These are phyloP conservation scores for Arctia plantaginis DNA, from an alignment of 2,888 invertebrate genomes.

Conservation along the genomic window DNA sequence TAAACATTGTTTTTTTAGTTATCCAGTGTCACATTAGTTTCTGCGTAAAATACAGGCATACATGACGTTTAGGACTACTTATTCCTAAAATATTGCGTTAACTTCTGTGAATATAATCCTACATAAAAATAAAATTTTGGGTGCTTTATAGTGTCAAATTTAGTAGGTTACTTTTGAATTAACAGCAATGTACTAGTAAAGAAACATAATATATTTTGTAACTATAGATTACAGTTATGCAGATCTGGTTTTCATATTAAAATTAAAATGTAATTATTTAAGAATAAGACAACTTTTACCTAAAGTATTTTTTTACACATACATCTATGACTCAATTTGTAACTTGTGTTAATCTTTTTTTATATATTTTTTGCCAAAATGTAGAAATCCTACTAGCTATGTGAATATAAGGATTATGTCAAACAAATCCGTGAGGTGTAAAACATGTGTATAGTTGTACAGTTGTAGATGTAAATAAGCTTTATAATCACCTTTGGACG, in stretches of 20 bases:
- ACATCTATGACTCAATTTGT: constrained; percentile 17
- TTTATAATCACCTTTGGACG: constrained; percentile 36
- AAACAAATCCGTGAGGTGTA: constrained; percentile 23
- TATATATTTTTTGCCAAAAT: constrained; percentile 1
- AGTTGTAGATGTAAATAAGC: constrained; percentile 51
- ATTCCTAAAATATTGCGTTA: not conserved
- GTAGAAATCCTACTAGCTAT: constrained; percentile 17
- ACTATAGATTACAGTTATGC: not conserved
- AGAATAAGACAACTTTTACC: constrained; percentile 28
- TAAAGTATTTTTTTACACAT: constrained; percentile 27
- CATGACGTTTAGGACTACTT: not conserved
- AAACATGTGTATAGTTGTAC: constrained; percentile 59
- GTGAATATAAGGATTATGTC: constrained; percentile 15
- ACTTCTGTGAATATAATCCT: not conserved
- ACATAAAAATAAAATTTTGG: not conserved
- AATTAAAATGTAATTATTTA: constrained; percentile 29
- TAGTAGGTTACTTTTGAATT: not conserved
- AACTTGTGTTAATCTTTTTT: constrained; percentile 15
- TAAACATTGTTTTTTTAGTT: not conserved
- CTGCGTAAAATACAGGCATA: not conserved
- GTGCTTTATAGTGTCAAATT: not conserved
- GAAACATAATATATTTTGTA: not conserved
- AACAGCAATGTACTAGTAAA: not conserved
- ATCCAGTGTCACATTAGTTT: not conserved
- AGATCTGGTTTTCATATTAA: constrained; percentile 3